Conservation (phyloP, 1,140 invertebrate species). For the Aphaenogaster floridana region DNA sequence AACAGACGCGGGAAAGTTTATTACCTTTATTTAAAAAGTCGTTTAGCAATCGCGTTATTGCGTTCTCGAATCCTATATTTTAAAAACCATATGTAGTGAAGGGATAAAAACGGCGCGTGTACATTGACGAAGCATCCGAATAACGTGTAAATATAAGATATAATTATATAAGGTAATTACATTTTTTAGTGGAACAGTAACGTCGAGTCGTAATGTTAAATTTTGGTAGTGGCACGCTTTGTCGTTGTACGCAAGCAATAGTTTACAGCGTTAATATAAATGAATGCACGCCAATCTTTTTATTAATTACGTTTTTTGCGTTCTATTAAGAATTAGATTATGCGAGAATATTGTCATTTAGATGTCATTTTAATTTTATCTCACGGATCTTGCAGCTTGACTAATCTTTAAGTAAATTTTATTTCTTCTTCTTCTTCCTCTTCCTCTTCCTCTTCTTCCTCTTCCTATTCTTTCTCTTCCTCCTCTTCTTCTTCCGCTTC, state of each 20-base stretch:
- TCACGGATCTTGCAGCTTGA: not conserved
- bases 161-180: conserved; percentile 10
- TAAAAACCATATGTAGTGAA: not conserved
- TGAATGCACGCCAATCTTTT: not conserved
- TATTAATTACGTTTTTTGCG: not conserved
- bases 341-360: not conserved
- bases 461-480: not conserved
- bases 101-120: conserved; percentile 7
- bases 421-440: not conserved
- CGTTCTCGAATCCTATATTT: not conserved
- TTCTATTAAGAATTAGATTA: not conserved
- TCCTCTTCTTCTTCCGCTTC: not conserved
- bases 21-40: not conserved
- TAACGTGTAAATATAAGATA: conserved; percentile 44
- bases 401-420: not conserved
- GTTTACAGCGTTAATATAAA: not conserved
- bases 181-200: conserved; percentile 16
- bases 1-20: not conserved
- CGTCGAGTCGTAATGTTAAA: conserved; percentile 12
- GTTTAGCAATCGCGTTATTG: not conserved
- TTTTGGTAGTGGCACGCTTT: conserved; percentile 8
- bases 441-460: not conserved
- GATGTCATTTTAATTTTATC: not conserved
- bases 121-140: not conserved
- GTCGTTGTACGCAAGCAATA: not conserved